Percentiles rank a stretch among this genome's conserved stretches.
Conservation (phyloP, 2,888 invertebrate species). For the Neoascia interrupta region DNA sequence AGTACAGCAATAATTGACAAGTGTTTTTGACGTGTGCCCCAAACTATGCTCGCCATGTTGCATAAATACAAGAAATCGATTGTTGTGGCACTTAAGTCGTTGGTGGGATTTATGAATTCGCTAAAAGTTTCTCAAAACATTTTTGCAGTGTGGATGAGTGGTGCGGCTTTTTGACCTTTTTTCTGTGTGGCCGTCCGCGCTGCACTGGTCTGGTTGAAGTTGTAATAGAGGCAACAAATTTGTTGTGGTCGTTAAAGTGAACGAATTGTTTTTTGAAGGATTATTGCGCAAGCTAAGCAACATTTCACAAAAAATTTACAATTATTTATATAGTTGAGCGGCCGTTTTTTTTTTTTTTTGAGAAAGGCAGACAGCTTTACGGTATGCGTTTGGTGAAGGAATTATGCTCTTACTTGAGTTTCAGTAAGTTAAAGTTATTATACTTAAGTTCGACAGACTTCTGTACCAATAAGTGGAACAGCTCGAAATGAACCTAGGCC, state of each 20-base stretch:
- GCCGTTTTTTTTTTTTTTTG: no score
- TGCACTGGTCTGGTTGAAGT: constrained; percentile 7
- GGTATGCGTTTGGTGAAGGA: no score
- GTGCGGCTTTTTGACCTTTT: constrained; percentile 48
- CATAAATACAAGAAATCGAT: constrained; percentile 33
- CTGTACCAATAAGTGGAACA: no score
- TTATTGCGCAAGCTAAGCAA: constrained; percentile 31
- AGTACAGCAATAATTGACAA: constrained; percentile 54
- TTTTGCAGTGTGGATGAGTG: constrained; percentile 19
- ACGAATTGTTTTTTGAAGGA: constrained; percentile 44
- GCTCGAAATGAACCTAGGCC: no score
- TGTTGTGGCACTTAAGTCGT: constrained; percentile 30
- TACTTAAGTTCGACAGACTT: no score
- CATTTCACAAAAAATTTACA: no score
- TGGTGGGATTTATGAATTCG: constrained; percentile 47
- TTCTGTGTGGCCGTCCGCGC: no score
- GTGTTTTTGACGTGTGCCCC: constrained; percentile 64
- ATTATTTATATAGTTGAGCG: no score
- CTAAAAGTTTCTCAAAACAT: constrained; percentile 2
- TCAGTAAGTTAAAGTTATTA: no score
- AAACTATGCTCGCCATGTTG: constrained; percentile 52
- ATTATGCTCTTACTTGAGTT: no score
- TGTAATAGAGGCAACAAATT: constrained; percentile 10
- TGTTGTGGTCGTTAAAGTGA: constrained; percentile 1
- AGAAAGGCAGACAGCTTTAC: no score